Evolutionary conservation across 2,797 vertebrate species (phyloP).

Genomic region (Poecile montanus): DNA sequence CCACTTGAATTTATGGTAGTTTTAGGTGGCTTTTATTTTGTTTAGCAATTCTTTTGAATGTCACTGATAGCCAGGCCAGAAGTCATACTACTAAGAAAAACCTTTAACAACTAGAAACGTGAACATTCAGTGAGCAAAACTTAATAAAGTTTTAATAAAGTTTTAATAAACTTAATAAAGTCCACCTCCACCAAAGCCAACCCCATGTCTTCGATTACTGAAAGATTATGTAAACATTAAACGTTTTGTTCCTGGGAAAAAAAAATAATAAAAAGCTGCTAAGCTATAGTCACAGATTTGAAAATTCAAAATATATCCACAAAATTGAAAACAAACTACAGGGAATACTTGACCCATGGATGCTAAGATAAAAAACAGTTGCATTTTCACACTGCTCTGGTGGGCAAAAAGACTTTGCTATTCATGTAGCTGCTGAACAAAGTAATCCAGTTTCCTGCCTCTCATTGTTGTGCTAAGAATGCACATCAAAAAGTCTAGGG

Average conservation of each 20-base stretch:
- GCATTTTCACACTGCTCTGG: background rate
- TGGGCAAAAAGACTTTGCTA: background rate
- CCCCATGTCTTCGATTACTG: background rate
- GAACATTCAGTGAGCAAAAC: background rate
- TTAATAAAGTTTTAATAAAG: background rate
- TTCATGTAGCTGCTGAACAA: background rate
- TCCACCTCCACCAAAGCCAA: background rate
- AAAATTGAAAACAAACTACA: background rate
- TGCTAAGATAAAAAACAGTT: background rate
- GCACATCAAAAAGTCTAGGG: background rate
- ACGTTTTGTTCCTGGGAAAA: background rate
- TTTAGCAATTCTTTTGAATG: background rate
- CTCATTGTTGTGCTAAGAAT: background rate
- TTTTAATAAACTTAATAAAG: background rate
- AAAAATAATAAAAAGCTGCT: background rate
- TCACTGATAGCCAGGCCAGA: background rate
- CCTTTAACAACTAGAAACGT: background rate
- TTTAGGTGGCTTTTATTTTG: background rate
- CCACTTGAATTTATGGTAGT: background rate
- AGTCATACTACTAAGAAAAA: background rate
- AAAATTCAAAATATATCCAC: background rate
- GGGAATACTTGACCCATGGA: background rate
- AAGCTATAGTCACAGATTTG: background rate
- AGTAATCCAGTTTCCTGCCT: background rate
- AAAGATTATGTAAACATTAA: background rate